Evolutionary conservation across 2,888 invertebrate genomes (phyloP), one percentile per base, ranked within the genome.

Genomic region (Cantharis rufa): DNA sequence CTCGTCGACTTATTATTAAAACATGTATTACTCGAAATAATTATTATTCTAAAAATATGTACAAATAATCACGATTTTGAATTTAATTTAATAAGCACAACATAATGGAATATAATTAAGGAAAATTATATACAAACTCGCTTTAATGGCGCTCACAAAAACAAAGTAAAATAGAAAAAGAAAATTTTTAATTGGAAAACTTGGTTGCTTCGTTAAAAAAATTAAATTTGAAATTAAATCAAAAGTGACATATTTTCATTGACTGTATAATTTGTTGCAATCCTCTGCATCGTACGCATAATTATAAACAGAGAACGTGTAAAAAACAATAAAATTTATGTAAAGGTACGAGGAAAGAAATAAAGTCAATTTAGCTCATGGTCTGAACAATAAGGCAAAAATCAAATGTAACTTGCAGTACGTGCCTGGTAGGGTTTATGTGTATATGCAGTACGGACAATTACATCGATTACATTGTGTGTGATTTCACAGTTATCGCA

Each of bases 401-500:
- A 66, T 75, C 63, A 70, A 75, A 78, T 75, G 78, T 82, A 81
- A 83, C 81, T 79, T 74, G 78, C 80, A 80, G 80, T 82, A 83
- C 83, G 83, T 83, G 83, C 82, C 79, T 71, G 71, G 77, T 75
- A 74, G 69, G 48, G 74, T 74, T 66, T 74, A 80, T 82, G 80
- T 80, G 80, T 83, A 79, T 78, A 76, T 72, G 72, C 79, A 74
- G 77, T 79, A 78, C 79, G 79, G 78, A 82, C 81, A 81, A 83
- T 82, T 82, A 82, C 80, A 80, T 81, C 82, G 78, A 82, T 83
- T 83, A 84, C 84, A 84, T 80, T 84, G 84, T 84, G 84, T 81
- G 82, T 72, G 83, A 84, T 84, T 84, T 84, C 84, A 84, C 83
- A 83, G 82, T 83, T 83, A 83, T 82, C 80, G 81, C 79, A 80